Percentiles rank a stretch among this genome's conserved stretches.
Evolutionary conservation across 2,113 vertebrate species (phyloP).

Genomic region (Ondatra zibethicus): DNA sequence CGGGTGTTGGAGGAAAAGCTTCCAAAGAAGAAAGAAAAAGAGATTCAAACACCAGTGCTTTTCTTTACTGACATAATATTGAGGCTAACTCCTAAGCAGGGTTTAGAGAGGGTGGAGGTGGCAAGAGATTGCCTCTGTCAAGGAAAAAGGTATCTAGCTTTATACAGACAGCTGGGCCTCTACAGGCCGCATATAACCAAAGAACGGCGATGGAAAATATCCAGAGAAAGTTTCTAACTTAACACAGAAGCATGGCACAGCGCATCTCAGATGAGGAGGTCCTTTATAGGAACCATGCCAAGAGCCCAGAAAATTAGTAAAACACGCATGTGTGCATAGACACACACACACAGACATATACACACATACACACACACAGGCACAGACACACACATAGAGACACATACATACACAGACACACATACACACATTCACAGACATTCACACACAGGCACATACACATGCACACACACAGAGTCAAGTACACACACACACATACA

Average conservation of each 20-base stretch:
- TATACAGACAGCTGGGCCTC: background rate
- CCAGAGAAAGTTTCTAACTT: conserved; percentile 62
- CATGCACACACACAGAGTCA: conserved; percentile 60
- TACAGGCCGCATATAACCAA: conserved; percentile 2
- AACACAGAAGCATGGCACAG: conserved; percentile 58
- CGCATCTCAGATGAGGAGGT: conserved; percentile 66
- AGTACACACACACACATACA: conserved; percentile 27
- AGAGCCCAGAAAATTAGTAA: conserved; percentile 77
- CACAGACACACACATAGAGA: no score
- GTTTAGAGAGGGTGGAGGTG: background rate
- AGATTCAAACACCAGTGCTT: background rate
- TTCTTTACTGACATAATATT: background rate
- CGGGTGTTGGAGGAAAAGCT: background rate
- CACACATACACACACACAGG: conserved; percentile 56
- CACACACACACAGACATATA: background rate
- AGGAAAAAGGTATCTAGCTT: background rate
- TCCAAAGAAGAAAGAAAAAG: conserved; percentile 38
- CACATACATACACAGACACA: background rate
- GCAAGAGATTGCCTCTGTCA: background rate
- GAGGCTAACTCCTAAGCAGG: background rate
- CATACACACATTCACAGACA: background rate
- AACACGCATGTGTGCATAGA: background rate
- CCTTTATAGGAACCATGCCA: conserved; percentile 76
- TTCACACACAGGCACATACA: background rate
- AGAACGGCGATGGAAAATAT: conserved; percentile 50